A percentile compares a stretch with the other conserved stretches of the same genome.
Evolutionary conservation across 2,888 invertebrate species (phyloP).

Genomic region (Sarcophaga caerulescens): DNA sequence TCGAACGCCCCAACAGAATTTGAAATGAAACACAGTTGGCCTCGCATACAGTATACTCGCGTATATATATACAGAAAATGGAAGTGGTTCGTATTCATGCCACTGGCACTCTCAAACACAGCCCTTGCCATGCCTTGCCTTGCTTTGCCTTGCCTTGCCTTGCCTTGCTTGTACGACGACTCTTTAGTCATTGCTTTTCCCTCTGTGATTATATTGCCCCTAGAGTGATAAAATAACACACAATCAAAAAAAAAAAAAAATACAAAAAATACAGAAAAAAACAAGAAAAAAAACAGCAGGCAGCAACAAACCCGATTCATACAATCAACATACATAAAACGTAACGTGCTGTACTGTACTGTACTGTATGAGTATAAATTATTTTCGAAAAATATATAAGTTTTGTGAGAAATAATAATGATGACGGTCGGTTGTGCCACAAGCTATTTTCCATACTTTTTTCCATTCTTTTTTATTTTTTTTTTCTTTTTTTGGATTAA

Average conservation of each 20-base stretch:
- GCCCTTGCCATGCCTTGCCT: conserved; percentile 1
- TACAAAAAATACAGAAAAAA: no score
- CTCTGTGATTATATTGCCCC: conserved; percentile 56
- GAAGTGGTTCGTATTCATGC: conserved; percentile 44
- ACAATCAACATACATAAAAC: conserved; percentile 15
- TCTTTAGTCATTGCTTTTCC: conserved; percentile 14
- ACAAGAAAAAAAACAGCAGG: conserved; percentile 17
- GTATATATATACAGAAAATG: conserved; percentile 37
- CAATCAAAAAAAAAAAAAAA: no score
- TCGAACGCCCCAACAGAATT: conserved; percentile 64
- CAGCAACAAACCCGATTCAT: conserved; percentile 36
- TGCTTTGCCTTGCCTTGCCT: conserved; percentile 34
- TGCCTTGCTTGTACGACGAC: no score
- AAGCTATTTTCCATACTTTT: conserved; percentile 24
- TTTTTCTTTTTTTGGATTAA: not conserved
- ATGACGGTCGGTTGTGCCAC: conserved; percentile 38
- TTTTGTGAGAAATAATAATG: conserved; percentile 61
- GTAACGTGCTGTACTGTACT: not conserved
- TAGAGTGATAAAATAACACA: conserved; percentile 55
- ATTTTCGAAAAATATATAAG: not conserved
- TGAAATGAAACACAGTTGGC: conserved; percentile 33
- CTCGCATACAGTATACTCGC: conserved; percentile 28
- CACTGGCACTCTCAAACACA: conserved; percentile 33
- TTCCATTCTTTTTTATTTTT: no score
- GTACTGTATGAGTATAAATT: not conserved